A percentile compares a stretch with the other conserved stretches of the same genome.
phyloP scores from a whole-genome alignment of 2,113 vertebrate genomes.

The Notiomystis cincta region DNA sequence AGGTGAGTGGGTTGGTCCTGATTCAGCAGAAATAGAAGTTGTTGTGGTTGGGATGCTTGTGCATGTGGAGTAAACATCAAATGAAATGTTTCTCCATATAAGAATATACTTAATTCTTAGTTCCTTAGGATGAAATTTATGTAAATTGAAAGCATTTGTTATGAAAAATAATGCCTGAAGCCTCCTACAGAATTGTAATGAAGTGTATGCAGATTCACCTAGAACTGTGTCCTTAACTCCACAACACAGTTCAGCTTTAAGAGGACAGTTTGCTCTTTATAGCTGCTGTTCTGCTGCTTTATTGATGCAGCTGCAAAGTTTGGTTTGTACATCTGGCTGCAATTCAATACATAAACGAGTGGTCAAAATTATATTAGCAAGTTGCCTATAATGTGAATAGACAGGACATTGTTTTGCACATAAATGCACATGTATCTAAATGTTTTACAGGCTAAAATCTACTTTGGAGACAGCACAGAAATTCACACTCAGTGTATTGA shows the following conservation, averaged over 20 bases:
- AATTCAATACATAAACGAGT: background rate
- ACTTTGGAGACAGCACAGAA: background rate
- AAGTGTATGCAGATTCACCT: background rate
- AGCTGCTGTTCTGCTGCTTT: background rate
- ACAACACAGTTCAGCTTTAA: background rate
- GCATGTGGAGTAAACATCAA: background rate
- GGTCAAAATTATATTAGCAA: background rate
- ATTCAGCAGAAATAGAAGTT: background rate
- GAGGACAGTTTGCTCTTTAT: background rate
- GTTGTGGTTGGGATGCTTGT: background rate
- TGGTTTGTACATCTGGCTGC: background rate
- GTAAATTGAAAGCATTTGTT: background rate
- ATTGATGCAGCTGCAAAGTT: background rate
- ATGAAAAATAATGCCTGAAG: background rate
- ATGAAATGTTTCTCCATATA: fast-evolving
- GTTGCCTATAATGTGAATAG: background rate
- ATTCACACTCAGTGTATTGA: background rate
- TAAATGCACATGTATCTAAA: background rate
- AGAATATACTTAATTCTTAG: background rate
- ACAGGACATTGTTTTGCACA: background rate
- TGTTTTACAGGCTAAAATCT: background rate
- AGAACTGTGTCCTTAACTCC: background rate
- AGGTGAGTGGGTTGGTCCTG: background rate
- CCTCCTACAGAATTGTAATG: background rate
- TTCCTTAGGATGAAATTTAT: background rate